Evolutionary conservation across 2,888 invertebrate species (phyloP).

Genomic region (Drosophila borealis): DNA sequence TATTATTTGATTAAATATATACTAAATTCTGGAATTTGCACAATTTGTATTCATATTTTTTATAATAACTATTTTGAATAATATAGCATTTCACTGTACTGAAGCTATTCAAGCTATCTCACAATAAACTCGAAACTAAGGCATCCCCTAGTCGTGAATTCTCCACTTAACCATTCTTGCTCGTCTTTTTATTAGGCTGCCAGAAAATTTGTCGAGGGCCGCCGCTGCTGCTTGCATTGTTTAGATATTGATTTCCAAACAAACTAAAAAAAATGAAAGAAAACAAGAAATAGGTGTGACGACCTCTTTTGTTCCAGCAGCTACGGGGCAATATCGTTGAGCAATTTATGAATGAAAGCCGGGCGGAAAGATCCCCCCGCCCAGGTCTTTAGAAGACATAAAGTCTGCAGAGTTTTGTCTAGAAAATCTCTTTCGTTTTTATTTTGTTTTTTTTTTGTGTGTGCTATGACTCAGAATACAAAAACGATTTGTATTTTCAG

Average conservation of each 20-base stretch:
- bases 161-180: neutral
- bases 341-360: conserved; percentile 75
- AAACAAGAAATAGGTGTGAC: conserved; percentile 66
- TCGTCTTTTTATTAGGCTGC: conserved; percentile 10
- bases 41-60: too few relatives aligned
- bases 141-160: neutral
- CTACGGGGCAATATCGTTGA: conserved; percentile 59
- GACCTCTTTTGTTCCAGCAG: conserved; percentile 68
- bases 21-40: too few relatives aligned
- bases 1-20: too few relatives aligned
- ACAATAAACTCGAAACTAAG: neutral
- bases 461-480: conserved; percentile 50
- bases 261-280: conserved; percentile 14
- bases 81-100: too few relatives aligned
- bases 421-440: conserved; percentile 12
- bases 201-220: conserved; percentile 57
- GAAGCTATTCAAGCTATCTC: too few relatives aligned
- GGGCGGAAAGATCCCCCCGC: conserved; percentile 14
- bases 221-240: conserved; percentile 52
- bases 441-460: conserved; percentile 28
- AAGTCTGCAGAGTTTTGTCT: conserved; percentile 58
- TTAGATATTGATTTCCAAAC: conserved; percentile 65
- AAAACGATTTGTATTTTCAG: conserved; percentile 68
- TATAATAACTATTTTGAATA: too few relatives aligned
- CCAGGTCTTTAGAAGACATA: conserved; percentile 60